A percentile compares a stretch with the other conserved stretches of the same genome.
Evolutionary conservation across 2,113 vertebrate species (phyloP).

Genomic region (Ailurus styani): DNA sequence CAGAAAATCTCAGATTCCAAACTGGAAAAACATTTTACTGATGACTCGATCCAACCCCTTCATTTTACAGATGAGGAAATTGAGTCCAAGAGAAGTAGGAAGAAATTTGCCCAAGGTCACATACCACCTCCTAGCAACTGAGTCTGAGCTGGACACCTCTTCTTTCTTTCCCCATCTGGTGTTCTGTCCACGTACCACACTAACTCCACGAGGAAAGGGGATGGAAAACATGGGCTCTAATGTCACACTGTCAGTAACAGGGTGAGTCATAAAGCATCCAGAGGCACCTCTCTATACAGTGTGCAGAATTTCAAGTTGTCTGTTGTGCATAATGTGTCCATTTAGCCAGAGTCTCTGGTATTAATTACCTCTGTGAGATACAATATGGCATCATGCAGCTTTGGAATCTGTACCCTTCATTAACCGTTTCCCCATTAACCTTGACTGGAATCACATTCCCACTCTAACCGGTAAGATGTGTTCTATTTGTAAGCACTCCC

Average conservation of each 20-base stretch:
- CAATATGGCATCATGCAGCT: constrained; percentile 80
- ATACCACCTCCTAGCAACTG: neutral
- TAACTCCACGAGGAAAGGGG: constrained; percentile 60
- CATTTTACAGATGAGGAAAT: neutral
- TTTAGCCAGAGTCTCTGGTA: constrained; percentile 78
- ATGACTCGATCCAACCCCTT: neutral
- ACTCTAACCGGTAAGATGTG: constrained; percentile 75
- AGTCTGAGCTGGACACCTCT: neutral
- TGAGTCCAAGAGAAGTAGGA: neutral
- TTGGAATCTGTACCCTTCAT: constrained; percentile 85
- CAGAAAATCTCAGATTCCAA: neutral
- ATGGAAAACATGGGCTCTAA: constrained; percentile 61
- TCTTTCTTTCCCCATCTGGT: neutral
- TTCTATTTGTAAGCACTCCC: constrained; percentile 80
- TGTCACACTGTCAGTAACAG: constrained; percentile 72
- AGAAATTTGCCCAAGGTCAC: neutral
- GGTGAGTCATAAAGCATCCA: constrained; percentile 75
- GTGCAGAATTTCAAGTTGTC: constrained; percentile 79
- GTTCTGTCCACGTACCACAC: neutral
- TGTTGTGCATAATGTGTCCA: constrained; percentile 76
- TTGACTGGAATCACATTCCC: constrained; percentile 81
- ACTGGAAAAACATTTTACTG: neutral
- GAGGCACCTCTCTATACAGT: constrained; percentile 60
- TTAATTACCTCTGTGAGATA: constrained; percentile 84
- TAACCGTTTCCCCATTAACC: constrained; percentile 85